These are phyloP conservation scores for Latheticus oryzae DNA, from an alignment of 2,888 invertebrate species.

Conservation along the genomic window DNA sequence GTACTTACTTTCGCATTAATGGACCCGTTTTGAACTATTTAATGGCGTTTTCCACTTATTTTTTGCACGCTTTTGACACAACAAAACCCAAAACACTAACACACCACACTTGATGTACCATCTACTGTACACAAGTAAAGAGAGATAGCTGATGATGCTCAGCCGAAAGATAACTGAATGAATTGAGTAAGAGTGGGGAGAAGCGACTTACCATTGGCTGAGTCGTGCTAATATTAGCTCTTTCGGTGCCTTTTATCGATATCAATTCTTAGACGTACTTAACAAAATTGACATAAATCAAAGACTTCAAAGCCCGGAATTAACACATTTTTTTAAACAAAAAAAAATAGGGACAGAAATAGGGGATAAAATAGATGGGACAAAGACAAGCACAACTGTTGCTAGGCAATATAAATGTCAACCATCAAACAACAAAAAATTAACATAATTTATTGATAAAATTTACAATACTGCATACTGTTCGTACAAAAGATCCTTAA, in stretches of 20 bases:
- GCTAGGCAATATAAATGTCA: slow-evolving; percentile 13
- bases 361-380: no score
- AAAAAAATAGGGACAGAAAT: no score
- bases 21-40: slow-evolving; percentile 6
- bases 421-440: slow-evolving; percentile 7
- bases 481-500: slow-evolving; percentile 91
- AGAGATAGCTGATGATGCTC: slow-evolving; percentile 58
- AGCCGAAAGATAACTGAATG: slow-evolving; percentile 60
- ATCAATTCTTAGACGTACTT: slow-evolving; percentile 11
- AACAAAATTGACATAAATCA: no score
- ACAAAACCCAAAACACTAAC: slow-evolving; percentile 49
- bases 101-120: slow-evolving; percentile 48
- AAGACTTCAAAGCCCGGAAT: no score
- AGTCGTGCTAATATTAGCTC: slow-evolving; percentile 39
- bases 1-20: slow-evolving; percentile 33
- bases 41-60: slow-evolving; percentile 6
- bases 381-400: slow-evolving; percentile 4
- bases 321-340: no score
- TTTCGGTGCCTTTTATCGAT: slow-evolving; percentile 27
- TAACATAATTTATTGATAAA: slow-evolving; percentile 18
- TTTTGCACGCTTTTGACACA: slow-evolving; percentile 31
- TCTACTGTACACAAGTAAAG: slow-evolving; percentile 55
- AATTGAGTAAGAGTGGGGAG: slow-evolving; percentile 50
- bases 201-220: slow-evolving; percentile 45
- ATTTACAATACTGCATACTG: slow-evolving; percentile 93